These are phyloP conservation scores for Sitobion miscanthi DNA, from an alignment of 1,140 invertebrate species.

Conservation along the genomic window DNA sequence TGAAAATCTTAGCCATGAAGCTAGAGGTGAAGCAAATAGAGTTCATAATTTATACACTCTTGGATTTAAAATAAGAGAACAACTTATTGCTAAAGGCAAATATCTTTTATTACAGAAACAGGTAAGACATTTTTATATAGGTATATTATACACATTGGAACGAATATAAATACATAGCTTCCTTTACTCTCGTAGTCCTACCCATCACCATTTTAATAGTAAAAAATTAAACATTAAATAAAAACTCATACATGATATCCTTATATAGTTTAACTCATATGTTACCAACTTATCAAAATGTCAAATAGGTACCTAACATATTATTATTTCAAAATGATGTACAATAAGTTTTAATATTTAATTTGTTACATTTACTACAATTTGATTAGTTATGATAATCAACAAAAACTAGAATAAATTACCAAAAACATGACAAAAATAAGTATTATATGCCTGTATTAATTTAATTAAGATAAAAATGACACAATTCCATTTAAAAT, in stretches of 20 bases:
- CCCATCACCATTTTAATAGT: neutral
- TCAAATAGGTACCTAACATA: neutral
- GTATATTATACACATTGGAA: neutral
- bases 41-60: neutral
- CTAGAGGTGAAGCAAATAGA: slow-evolving; percentile 71
- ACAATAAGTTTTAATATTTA: neutral
- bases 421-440: no score
- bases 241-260: no score
- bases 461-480: no score
- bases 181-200: neutral
- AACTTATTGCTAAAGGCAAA: slow-evolving; percentile 25
- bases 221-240: neutral
- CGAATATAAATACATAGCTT: neutral
- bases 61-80: slow-evolving; percentile 28
- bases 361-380: neutral
- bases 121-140: neutral
- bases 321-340: neutral
- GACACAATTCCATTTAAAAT: neutral
- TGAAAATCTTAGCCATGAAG: slow-evolving; percentile 79
- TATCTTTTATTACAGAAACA: neutral
- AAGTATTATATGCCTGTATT: no score
- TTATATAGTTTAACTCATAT: no score
- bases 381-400: no score
- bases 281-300: neutral
- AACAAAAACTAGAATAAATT: no score